These are phyloP conservation scores for Julus scanicus DNA, from an alignment of 2,888 invertebrate genomes.

Conservation along the genomic window DNA sequence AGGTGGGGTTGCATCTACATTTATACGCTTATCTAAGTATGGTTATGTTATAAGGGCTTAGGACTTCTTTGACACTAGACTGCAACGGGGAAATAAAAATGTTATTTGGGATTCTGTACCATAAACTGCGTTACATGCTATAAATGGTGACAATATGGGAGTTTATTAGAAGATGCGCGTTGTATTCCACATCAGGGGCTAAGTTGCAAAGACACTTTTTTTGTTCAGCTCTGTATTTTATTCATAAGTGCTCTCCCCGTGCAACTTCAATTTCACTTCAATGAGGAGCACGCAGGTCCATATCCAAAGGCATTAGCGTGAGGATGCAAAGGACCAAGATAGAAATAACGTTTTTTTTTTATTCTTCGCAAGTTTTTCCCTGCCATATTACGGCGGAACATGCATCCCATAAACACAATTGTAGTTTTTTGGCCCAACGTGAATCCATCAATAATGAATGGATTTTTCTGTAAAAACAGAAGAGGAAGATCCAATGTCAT, in stretches of 20 bases:
- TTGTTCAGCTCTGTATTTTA: constrained; percentile 45
- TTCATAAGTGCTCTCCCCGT: neutral
- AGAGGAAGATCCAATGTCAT: constrained; percentile 48
- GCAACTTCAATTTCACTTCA: constrained; percentile 32
- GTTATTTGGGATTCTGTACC: constrained; percentile 48
- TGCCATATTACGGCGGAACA: constrained; percentile 16
- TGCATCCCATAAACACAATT: constrained; percentile 47
- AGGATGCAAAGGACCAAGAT: neutral
- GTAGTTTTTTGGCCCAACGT: constrained; percentile 34
- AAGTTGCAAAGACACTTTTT: neutral
- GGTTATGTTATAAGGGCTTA: constrained; percentile 52
- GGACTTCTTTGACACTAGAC: constrained; percentile 50
- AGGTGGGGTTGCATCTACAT: constrained; percentile 10
- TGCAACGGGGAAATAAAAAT: constrained; percentile 44
- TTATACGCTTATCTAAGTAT: constrained; percentile 49
- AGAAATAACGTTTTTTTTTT: constrained; percentile 22
- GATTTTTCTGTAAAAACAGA: constrained; percentile 49
- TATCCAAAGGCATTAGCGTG: constrained; percentile 2
- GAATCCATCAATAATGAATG: constrained; percentile 53
- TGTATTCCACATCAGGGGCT: constrained; percentile 40
- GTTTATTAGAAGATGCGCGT: neutral
- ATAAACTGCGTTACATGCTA: constrained; percentile 40
- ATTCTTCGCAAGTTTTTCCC: neutral
- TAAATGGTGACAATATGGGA: constrained; percentile 43
- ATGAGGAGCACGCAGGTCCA: constrained; percentile 4